Evolutionary conservation across 2,888 invertebrate species (phyloP).

Genomic region (Caenorhabditis panamensis): DNA sequence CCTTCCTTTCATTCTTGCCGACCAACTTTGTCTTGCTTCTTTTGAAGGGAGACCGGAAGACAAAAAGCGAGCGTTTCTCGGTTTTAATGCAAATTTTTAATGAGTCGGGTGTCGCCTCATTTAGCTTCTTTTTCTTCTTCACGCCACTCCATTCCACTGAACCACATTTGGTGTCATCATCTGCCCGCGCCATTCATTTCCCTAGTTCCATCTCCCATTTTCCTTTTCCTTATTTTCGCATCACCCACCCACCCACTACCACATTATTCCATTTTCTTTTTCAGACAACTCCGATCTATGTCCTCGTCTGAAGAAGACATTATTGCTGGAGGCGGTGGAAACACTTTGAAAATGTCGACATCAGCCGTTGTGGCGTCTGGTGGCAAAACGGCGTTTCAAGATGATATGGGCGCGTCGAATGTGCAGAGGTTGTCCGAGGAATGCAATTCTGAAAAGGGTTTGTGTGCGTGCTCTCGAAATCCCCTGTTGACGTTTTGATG

Average conservation of each 20-base stretch:
- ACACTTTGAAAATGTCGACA: slow-evolving; percentile 60
- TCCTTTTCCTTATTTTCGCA: slow-evolving; percentile 11
- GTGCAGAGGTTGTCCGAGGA: slow-evolving; percentile 72
- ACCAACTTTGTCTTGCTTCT: too few relatives aligned
- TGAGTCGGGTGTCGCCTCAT: slow-evolving; percentile 41
- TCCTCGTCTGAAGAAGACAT: slow-evolving; percentile 90
- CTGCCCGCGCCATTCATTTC: slow-evolving; percentile 4
- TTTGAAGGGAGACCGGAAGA: too few relatives aligned
- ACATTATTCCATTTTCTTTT: slow-evolving; percentile 13
- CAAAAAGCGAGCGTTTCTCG: slow-evolving; percentile 12
- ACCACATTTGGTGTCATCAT: not conserved
- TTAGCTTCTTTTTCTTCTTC: too few relatives aligned
- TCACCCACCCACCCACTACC: too few relatives aligned
- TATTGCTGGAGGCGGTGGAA: slow-evolving; percentile 50
- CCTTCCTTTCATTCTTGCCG: slow-evolving; percentile 26
- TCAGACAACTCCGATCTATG: slow-evolving; percentile 75
- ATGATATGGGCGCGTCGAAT: slow-evolving; percentile 59
- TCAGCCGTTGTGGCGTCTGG: slow-evolving; percentile 65
- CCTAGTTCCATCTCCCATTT: slow-evolving; percentile 8
- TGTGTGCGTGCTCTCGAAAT: slow-evolving; percentile 62
- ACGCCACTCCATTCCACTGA: slow-evolving; percentile 13
- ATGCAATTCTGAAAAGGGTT: slow-evolving; percentile 75
- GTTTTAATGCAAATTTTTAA: slow-evolving; percentile 52
- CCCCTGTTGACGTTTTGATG: slow-evolving; percentile 49
- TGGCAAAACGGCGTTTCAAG: slow-evolving; percentile 60